phyloP scores from a whole-genome alignment of 2,113 vertebrate genomes.

The mouse (Mus musculus) region DNA sequence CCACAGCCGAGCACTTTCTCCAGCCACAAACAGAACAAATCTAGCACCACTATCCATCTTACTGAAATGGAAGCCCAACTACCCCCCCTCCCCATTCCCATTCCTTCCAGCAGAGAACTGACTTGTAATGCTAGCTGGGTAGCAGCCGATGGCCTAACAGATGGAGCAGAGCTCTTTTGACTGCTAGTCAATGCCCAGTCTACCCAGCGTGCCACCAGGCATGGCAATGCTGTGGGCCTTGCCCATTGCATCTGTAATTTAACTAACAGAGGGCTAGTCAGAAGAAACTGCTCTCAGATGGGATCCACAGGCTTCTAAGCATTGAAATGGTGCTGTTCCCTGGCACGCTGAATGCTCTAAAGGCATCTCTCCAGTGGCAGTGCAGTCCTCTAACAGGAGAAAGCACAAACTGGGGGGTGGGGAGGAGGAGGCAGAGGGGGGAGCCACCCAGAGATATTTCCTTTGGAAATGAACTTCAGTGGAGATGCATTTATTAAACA shows the following conservation, averaged over 20 bases:
- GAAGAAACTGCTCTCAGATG: constrained; percentile 29
- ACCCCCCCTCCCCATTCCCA: background rate
- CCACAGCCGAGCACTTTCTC: background rate
- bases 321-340: background rate
- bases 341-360: constrained; percentile 34
- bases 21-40: background rate
- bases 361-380: background rate
- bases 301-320: constrained; percentile 15
- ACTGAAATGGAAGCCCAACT: background rate
- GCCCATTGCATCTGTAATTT: background rate
- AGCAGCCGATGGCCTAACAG: background rate
- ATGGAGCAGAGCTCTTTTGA: constrained; percentile 11
- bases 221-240: background rate
- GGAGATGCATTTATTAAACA: background rate
- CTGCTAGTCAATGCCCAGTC: background rate
- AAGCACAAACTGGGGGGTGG: background rate
- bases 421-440: too few species aligned
- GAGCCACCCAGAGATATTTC: background rate
- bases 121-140: background rate
- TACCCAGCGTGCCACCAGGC: background rate
- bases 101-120: background rate
- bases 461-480: constrained; percentile 24
- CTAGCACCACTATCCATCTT: constrained; percentile 26
- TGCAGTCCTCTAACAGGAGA: background rate
- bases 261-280: constrained; percentile 8